A percentile compares a stretch with the other conserved stretches of the same genome.
These are phyloP conservation scores for Apostichopus leukothele DNA, from an alignment of 53 echinoderm and acorn worm genomes.

Conservation along the genomic window DNA sequence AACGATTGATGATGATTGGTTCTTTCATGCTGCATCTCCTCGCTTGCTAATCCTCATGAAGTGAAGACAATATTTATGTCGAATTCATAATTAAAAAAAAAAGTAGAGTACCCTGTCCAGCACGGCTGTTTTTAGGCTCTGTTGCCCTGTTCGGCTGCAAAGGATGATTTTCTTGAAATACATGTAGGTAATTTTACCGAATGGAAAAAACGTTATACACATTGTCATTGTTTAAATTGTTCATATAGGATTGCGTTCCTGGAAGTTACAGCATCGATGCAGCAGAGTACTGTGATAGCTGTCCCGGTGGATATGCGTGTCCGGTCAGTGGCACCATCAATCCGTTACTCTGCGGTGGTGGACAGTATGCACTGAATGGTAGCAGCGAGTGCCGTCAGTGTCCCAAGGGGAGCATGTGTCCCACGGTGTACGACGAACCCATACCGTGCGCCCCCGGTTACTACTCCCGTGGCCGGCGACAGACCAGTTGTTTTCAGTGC, in stretches of 20 bases:
- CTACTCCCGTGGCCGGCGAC: conserved; percentile 80
- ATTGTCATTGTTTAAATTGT: neutral
- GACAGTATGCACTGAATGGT: conserved; percentile 87
- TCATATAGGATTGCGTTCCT: neutral
- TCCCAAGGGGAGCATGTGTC: conserved; percentile 82
- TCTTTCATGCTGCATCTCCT: too few relatives aligned
- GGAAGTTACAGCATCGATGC: conserved; percentile 86
- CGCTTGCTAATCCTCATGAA: too few relatives aligned
- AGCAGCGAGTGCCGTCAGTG: conserved; percentile 72
- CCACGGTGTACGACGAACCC: conserved; percentile 79
- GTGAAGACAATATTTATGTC: too few relatives aligned
- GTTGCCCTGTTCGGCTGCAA: too few relatives aligned
- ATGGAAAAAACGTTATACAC: neutral
- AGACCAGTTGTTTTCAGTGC: conserved; percentile 72
- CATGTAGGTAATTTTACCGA: neutral
- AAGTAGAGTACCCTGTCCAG: too few relatives aligned
- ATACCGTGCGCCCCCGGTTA: conserved; percentile 76
- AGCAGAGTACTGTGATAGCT: conserved; percentile 76
- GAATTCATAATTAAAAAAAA: too few relatives aligned
- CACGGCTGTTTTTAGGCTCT: too few relatives aligned
- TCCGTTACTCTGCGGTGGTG: conserved; percentile 68
- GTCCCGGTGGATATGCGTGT: conserved; percentile 81
- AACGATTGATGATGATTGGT: too few relatives aligned
- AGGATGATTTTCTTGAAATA: too few relatives aligned
- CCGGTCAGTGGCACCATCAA: conserved; percentile 60